A percentile compares a stretch with the other conserved stretches of the same genome.
phyloP scores from a whole-genome alignment of 2,797 vertebrate species.

The Peromyscus aztecus region DNA sequence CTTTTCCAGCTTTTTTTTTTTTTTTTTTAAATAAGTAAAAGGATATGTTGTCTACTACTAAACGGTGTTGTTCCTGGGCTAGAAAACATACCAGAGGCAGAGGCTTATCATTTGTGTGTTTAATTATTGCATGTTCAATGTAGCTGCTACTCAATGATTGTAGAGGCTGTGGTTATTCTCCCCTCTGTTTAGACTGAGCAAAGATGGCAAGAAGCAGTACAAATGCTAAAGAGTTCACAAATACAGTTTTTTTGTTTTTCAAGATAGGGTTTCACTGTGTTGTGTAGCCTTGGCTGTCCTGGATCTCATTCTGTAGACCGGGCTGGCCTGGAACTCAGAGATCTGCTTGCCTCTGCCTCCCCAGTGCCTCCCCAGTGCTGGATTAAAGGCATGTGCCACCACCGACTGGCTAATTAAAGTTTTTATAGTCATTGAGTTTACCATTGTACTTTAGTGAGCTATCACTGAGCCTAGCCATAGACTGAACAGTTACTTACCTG shows the following conservation, averaged over 20 bases:
- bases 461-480: not conserved
- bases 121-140: not conserved
- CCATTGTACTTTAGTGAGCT: conserved; percentile 31
- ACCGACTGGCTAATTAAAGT: not conserved
- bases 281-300: not conserved
- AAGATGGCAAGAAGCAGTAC: not conserved
- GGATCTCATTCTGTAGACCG: not conserved
- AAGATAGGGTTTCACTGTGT: not conserved
- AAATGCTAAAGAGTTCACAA: not conserved
- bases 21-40: not conserved
- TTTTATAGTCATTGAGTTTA: not conserved
- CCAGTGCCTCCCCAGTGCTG: too few relatives aligned
- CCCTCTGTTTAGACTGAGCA: not conserved
- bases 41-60: not conserved
- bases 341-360: too few relatives aligned
- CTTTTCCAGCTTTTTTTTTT: not conserved
- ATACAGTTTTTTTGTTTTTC: not conserved
- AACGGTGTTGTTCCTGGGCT: not conserved
- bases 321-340: not conserved
- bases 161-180: not conserved
- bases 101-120: conserved; percentile 22
- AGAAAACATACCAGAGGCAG: not conserved
- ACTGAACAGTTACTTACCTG: not conserved
- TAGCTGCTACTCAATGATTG: not conserved
- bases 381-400: too few relatives aligned